Percentiles rank a stretch among this genome's conserved stretches.
These are phyloP conservation scores for Epizoanthus stellaris DNA, from an alignment of 92 coral and sea anemone species.

Conservation along the genomic window DNA sequence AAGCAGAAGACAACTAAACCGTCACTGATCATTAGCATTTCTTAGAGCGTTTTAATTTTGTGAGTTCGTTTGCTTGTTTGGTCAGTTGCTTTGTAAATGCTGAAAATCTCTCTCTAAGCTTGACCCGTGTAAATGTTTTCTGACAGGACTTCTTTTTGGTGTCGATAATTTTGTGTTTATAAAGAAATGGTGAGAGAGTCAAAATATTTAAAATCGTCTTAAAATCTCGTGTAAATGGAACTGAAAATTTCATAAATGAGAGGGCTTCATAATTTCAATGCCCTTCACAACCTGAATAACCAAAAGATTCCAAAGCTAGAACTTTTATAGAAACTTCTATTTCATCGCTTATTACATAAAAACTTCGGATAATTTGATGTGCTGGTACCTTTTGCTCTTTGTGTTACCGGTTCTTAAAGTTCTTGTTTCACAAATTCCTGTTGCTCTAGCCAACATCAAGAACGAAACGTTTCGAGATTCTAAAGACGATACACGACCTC, in stretches of 20 bases:
- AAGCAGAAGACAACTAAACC: constrained; percentile 12
- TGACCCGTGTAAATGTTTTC: neutral
- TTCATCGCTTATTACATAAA: too few relatives aligned
- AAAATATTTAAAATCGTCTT: constrained; percentile 21
- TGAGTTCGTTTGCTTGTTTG: neutral
- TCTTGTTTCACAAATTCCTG: neutral
- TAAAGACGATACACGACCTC: neutral
- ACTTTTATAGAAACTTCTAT: too few relatives aligned
- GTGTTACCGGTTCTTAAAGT: too few relatives aligned
- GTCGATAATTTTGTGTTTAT: neutral
- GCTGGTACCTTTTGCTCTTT: too few relatives aligned
- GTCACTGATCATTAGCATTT: neutral
- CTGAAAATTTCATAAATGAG: neutral
- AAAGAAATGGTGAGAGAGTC: neutral
- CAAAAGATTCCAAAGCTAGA: neutral
- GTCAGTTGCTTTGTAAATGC: neutral
- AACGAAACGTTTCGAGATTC: neutral
- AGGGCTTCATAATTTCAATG: neutral
- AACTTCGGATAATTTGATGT: too few relatives aligned
- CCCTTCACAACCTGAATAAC: neutral
- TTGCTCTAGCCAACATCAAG: neutral
- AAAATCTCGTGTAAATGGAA: constrained; percentile 5
- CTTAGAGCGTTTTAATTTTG: neutral
- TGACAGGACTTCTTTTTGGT: neutral
- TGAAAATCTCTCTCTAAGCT: neutral